phyloP scores from a whole-genome alignment of 1,140 invertebrate genomes.

The Lepidurus apus region DNA sequence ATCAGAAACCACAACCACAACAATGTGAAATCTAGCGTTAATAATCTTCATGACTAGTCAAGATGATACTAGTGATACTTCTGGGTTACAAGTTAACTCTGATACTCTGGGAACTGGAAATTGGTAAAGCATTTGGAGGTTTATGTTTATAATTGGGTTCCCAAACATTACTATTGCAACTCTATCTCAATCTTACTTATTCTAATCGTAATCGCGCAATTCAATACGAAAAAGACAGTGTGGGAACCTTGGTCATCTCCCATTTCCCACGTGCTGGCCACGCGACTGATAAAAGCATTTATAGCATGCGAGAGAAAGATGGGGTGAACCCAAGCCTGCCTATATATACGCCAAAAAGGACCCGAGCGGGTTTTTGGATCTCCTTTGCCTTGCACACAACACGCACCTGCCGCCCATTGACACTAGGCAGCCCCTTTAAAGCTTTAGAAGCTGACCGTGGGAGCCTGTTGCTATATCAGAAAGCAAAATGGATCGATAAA shows the following conservation, averaged over 20 bases:
- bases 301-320: not conserved
- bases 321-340: not conserved
- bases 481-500: not conserved
- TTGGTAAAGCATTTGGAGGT: not conserved
- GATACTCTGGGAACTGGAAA: not conserved
- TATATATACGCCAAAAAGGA: not conserved
- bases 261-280: conserved; percentile 4
- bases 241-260: conserved; percentile 8
- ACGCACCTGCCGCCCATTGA: not conserved
- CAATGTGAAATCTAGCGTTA: not conserved
- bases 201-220: not conserved
- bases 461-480: not conserved
- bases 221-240: not conserved
- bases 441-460: conserved; percentile 8
- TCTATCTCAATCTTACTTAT: conserved; percentile 11
- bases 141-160: not conserved
- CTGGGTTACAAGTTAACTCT: not conserved
- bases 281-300: conserved; percentile 12
- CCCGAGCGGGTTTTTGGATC: not conserved
- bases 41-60: not conserved
- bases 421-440: not conserved
- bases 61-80: not conserved
- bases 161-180: not conserved
- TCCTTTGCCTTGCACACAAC: not conserved
- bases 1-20: not conserved